Evolutionary conservation across 1,140 invertebrate genomes (phyloP).

Genomic region (Paracyclopina nana): DNA sequence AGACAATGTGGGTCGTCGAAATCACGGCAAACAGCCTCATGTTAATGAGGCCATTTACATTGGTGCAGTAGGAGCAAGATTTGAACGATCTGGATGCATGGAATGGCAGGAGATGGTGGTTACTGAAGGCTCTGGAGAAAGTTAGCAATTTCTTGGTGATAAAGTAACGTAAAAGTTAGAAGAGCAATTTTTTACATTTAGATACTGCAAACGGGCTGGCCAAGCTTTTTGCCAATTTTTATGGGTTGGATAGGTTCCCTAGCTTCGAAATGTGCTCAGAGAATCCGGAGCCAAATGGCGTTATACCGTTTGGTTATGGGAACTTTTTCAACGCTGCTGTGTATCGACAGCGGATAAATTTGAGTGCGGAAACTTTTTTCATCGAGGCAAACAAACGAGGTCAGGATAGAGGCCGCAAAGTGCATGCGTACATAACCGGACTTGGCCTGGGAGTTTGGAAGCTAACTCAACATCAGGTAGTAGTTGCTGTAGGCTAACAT

Average conservation of each 20-base stretch:
- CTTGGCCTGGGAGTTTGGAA: conserved; percentile 28
- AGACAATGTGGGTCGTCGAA: conserved; percentile 30
- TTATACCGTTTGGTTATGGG: conserved; percentile 1
- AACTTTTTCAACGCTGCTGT: conserved; percentile 26
- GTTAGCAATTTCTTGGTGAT: conserved; percentile 28
- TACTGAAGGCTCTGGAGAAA: conserved; percentile 30
- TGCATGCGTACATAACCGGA: conserved; percentile 29
- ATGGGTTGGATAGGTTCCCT: conserved; percentile 23
- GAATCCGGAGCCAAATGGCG: conserved; percentile 12
- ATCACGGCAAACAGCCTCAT: background rate
- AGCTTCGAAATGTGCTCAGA: conserved; percentile 25
- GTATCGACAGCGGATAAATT: conserved; percentile 27
- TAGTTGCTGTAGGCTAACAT: too few relatives aligned
- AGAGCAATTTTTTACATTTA: background rate
- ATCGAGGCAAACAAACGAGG: conserved; percentile 28
- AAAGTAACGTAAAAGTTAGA: conserved; percentile 17
- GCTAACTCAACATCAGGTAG: too few relatives aligned
- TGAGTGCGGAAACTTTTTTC: conserved; percentile 28
- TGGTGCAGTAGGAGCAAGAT: conserved; percentile 31
- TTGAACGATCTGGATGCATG: conserved; percentile 31
- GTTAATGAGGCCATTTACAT: conserved; percentile 27
- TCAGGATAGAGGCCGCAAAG: conserved; percentile 27
- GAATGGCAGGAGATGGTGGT: conserved; percentile 37
- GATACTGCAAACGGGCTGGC: conserved; percentile 18
- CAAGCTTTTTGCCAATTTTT: conserved; percentile 26